Percentiles rank a stretch among this genome's conserved stretches.
phyloP scores from a whole-genome alignment of 92 coral and sea anemone species.

The Parazoanthus swiftii region DNA sequence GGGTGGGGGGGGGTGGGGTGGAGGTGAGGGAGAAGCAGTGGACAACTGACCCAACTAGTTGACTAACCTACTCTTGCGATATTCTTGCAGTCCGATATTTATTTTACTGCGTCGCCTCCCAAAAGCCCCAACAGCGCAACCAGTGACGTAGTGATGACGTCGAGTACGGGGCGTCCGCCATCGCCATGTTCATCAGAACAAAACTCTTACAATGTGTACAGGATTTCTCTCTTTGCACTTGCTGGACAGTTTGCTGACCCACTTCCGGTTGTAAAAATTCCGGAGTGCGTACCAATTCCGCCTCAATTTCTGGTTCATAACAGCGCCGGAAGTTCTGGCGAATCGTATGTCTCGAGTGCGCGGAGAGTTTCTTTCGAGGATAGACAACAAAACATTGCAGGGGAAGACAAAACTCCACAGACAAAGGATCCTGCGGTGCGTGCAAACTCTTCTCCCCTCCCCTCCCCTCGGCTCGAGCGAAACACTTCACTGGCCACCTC shows the following conservation, averaged over 20 bases:
- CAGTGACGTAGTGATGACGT: conserved; percentile 26
- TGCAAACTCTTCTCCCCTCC: conserved; percentile 8
- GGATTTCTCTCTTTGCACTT: conserved; percentile 70
- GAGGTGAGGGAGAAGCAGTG: no score
- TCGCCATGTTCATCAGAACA: conserved; percentile 48
- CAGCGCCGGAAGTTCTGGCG: background rate
- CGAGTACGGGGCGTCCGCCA: conserved; percentile 40
- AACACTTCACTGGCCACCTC: background rate
- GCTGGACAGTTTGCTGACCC: conserved; percentile 86
- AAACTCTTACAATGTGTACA: conserved; percentile 56
- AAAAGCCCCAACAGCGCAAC: conserved; percentile 50
- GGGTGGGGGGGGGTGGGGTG: no score
- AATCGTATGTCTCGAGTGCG: conserved; percentile 13
- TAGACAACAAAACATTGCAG: conserved; percentile 2
- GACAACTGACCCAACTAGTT: background rate
- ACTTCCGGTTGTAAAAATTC: conserved; percentile 57
- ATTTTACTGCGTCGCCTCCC: conserved; percentile 89
- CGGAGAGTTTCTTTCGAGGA: conserved; percentile 35
- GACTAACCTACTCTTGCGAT: background rate
- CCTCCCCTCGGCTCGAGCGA: background rate
- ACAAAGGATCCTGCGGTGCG: conserved; percentile 12
- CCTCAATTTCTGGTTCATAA: conserved; percentile 42
- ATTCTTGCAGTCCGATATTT: conserved; percentile 78
- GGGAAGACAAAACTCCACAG: background rate
- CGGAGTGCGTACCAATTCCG: conserved; percentile 45